Percentiles rank a stretch among this genome's conserved stretches.
phyloP scores from a whole-genome alignment of 1,140 invertebrate genomes.

The Papilio dardanus region DNA sequence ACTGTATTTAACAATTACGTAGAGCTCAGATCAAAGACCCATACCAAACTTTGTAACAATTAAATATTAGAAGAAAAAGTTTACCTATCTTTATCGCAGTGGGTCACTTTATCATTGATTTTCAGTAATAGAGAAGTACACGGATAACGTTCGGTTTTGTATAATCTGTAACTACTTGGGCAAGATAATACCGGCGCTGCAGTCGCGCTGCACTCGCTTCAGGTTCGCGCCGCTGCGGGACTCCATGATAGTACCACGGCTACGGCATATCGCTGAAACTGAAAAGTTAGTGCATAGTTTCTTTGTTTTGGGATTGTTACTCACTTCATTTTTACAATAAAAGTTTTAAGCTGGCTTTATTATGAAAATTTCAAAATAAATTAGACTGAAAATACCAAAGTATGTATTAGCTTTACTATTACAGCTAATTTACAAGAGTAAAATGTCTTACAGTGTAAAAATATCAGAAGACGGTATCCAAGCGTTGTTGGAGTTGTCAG shows the following conservation, averaged over 20 bases:
- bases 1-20: too few relatives aligned
- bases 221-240: conserved; percentile 95
- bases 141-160: conserved; percentile 98
- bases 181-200: conserved; percentile 99
- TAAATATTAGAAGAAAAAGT: too few relatives aligned
- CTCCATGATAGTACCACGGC: conserved; percentile 94
- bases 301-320: neutral
- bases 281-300: conserved; percentile 83
- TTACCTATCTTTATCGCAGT: neutral
- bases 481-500: conserved; percentile 94
- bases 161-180: conserved; percentile 99
- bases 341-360: too few relatives aligned
- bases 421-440: neutral
- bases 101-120: conserved; percentile 39
- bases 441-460: conserved; percentile 85
- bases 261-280: conserved; percentile 94
- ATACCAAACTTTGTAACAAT: too few relatives aligned
- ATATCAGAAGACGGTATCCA: conserved; percentile 96
- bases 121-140: conserved; percentile 98
- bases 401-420: too few relatives aligned
- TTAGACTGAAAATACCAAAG: too few relatives aligned
- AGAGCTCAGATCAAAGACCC: too few relatives aligned
- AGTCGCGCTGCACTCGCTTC: conserved; percentile 98
- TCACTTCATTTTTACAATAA: neutral
- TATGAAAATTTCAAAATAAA: too few relatives aligned